Percentiles rank a stretch among this genome's conserved stretches.
These are phyloP conservation scores for Leptobrachium leishanense DNA, from an alignment of 2,113 vertebrate species.

Conservation along the genomic window DNA sequence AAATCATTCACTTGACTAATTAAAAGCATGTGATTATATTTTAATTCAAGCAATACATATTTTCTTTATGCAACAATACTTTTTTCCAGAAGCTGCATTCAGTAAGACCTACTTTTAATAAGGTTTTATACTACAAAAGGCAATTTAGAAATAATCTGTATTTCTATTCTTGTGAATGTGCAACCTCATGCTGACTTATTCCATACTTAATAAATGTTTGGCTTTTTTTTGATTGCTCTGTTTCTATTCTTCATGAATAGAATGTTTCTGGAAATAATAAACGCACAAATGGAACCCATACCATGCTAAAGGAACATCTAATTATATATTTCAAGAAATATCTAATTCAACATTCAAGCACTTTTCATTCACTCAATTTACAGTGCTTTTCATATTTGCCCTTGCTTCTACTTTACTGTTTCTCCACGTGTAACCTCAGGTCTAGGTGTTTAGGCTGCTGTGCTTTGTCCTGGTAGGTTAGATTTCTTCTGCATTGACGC, in stretches of 20 bases:
- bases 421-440: too few relatives aligned
- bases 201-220: neutral
- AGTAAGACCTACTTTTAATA: neutral
- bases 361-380: too few relatives aligned
- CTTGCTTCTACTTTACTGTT: too few relatives aligned
- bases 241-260: neutral
- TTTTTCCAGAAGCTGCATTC: neutral
- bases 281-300: neutral
- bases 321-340: neutral
- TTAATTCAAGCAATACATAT: conserved; percentile 3
- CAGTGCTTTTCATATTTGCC: too few relatives aligned
- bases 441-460: too few relatives aligned
- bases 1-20: conserved; percentile 61
- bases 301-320: neutral
- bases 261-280: neutral
- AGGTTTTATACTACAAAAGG: neutral
- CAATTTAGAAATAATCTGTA: neutral
- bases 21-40: conserved; percentile 58
- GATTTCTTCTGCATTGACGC: too few relatives aligned
- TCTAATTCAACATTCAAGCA: too few relatives aligned
- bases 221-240: neutral
- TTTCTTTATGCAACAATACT: neutral
- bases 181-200: neutral
- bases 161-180: neutral
- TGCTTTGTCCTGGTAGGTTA: too few relatives aligned